Conservation (phyloP, 2,113 vertebrate species). For the Myotis yumanensis region DNA sequence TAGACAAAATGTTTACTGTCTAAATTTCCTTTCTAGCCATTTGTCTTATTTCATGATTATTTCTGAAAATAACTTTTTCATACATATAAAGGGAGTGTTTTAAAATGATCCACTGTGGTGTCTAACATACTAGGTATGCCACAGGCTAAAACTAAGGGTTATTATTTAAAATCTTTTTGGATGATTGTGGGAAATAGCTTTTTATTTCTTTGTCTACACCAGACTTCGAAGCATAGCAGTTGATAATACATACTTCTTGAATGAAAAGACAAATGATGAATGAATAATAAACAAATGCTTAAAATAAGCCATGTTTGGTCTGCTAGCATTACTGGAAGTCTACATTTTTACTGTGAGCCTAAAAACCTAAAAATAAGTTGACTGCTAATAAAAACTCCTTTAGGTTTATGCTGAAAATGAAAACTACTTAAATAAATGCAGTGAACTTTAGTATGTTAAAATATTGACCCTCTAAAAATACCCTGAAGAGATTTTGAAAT, state of each 20-base stretch:
- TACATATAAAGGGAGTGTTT: background rate
- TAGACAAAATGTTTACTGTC: background rate
- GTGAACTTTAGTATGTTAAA: background rate
- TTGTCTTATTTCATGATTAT: constrained; percentile 1
- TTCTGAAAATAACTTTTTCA: background rate
- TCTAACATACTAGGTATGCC: background rate
- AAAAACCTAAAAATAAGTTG: constrained; percentile 62
- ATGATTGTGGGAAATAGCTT: background rate
- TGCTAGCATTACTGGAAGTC: constrained; percentile 46
- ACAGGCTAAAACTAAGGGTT: background rate
- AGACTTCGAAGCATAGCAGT: background rate
- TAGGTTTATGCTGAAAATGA: constrained; percentile 13
- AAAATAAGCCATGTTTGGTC: constrained; percentile 54
- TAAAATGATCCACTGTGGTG: background rate
- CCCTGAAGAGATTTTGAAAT: background rate
- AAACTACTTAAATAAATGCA: constrained; percentile 29
- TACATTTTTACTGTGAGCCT: constrained; percentile 32
- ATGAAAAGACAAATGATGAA: constrained; percentile 39
- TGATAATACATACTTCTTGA: constrained; percentile 49
- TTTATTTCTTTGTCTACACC: constrained; percentile 28
- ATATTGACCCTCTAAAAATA: background rate
- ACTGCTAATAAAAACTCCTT: constrained; percentile 26
- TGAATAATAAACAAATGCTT: constrained; percentile 57
- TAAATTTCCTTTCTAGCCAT: constrained; percentile 17
- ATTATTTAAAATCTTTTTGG: background rate